Evolutionary conservation across 2,797 vertebrate species (phyloP).

Genomic region (Lophotriccus pileatus): DNA sequence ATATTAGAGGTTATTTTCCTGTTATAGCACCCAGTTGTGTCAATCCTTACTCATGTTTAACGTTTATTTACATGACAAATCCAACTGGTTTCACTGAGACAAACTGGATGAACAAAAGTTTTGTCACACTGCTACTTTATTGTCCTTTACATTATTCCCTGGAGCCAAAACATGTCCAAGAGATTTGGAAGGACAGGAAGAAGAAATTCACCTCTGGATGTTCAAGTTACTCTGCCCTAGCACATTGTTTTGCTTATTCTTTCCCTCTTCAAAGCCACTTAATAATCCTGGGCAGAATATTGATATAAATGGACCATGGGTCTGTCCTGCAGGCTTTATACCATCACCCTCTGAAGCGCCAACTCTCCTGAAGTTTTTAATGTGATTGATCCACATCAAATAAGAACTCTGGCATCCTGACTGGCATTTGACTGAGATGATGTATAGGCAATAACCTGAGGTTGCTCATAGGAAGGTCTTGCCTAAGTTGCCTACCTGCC

Average conservation of each 20-base stretch:
- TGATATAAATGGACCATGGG: not conserved
- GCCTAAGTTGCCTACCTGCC: not conserved
- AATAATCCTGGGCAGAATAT: not conserved
- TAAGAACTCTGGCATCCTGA: not conserved
- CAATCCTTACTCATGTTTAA: not conserved
- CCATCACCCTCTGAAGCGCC: not conserved
- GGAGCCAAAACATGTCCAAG: not conserved
- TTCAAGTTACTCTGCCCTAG: not conserved
- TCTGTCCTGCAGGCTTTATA: not conserved
- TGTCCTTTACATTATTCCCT: not conserved
- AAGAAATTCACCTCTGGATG: not conserved
- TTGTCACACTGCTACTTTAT: not conserved
- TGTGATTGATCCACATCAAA: not conserved
- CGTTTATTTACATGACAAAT: not conserved
- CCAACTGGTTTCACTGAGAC: not conserved
- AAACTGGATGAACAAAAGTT: not conserved
- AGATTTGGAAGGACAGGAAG: not conserved
- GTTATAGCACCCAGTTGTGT: not conserved
- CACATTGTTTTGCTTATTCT: not conserved
- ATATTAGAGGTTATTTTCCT: not conserved
- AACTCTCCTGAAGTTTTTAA: not conserved
- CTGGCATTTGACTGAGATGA: not conserved
- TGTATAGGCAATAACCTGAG: not conserved
- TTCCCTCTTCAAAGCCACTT: not conserved
- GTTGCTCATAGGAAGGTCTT: not conserved